Evolutionary conservation across 2,113 vertebrate genomes (phyloP), one percentile per base, ranked within the genome.

Genomic region (Tetrao urogallus): DNA sequence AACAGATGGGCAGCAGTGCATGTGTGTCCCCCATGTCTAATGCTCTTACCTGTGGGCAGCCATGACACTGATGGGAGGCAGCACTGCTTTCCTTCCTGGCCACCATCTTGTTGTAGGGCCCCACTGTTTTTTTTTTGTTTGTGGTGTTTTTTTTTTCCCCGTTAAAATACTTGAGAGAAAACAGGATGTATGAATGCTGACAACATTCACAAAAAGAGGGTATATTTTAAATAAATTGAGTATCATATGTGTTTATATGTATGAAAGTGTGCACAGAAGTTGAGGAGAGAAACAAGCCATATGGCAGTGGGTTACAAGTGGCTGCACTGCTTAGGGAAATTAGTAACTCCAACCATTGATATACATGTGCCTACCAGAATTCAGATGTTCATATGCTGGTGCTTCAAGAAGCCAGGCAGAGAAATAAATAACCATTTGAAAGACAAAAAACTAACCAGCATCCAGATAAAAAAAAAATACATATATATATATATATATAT

Each of bases 341-440:
- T 19, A 82, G 10, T 88, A 76, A 22, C 40, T 63, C 17, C 34
- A 36, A 54, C 38, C 71, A 61, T 10, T 79, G 81, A 42, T 76
- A 69, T 48, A n/a, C 67, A 34, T 5, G 25, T 82, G 27, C 64
- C 54, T 86, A 20, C 54, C 92, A 88, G 54, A 27, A 10, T 61
- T 91, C 78, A 80, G 67, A 76, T 73, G 45, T 91, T 89, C 78
- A 10, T 56, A 24, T 65, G 40, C 48, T 85, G 27, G 8, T 87
- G 54, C 71, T 75, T 89, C 34, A 28, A 57, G 66, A 67, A 87
- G 79, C 20, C 19, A 48, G 36, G 45, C 75, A 42, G 85, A 82
- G 85, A 45, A 66, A 78, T 84, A 84, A 81, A 63, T 13, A 92
- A 94, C 86, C 20, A 65, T 85, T 47, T 57, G 30, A 85, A 80